Evolutionary conservation across 2,797 vertebrate species (phyloP).

Genomic region (Buphagus erythrorhynchus): DNA sequence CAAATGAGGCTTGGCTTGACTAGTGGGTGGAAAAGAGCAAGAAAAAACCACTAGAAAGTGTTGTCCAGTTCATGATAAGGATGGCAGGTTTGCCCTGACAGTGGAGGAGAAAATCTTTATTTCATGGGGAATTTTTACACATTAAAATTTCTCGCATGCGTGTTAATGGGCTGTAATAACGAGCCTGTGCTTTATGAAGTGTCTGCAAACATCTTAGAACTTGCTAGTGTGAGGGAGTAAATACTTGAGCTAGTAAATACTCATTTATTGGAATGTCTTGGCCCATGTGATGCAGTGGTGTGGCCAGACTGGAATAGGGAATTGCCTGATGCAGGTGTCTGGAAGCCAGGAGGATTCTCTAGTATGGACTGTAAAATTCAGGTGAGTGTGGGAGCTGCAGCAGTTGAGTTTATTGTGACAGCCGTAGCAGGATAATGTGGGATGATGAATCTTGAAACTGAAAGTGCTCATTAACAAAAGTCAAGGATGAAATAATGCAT

Average conservation of each 20-base stretch:
- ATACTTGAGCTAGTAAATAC: neutral
- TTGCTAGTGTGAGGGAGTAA: neutral
- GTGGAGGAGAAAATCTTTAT: constrained; percentile 22
- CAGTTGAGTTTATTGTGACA: neutral
- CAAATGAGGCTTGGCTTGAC: neutral
- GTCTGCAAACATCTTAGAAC: neutral
- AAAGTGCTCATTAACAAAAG: neutral
- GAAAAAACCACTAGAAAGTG: neutral
- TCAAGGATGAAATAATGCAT: neutral
- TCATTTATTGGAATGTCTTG: neutral
- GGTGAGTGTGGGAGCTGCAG: neutral
- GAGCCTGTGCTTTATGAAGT: neutral
- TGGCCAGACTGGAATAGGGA: neutral
- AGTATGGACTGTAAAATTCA: neutral
- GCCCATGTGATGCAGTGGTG: neutral
- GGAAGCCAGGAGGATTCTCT: neutral
- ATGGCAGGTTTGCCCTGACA: neutral
- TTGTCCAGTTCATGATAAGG: neutral
- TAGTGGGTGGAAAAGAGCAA: neutral
- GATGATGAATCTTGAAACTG: neutral
- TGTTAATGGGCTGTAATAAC: neutral
- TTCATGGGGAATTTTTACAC: constrained; percentile 48
- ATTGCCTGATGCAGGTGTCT: neutral
- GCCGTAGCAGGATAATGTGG: neutral
- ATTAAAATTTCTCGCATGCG: constrained; percentile 22